Percentiles rank a stretch among this genome's conserved stretches.
These are phyloP conservation scores for Eriosoma lanigerum DNA, from an alignment of 1,140 invertebrate genomes.

Conservation along the genomic window DNA sequence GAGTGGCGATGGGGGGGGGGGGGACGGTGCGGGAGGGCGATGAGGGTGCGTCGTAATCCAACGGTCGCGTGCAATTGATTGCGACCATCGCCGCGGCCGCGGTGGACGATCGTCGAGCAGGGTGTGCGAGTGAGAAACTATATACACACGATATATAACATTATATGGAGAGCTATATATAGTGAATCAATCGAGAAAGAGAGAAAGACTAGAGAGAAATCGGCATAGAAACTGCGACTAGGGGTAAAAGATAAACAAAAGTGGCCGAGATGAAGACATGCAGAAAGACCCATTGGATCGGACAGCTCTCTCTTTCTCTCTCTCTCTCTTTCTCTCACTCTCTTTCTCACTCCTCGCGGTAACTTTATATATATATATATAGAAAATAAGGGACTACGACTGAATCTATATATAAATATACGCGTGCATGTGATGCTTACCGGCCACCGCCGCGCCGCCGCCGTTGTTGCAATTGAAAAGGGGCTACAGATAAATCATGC, in stretches of 20 bases:
- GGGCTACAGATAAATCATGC: constrained; percentile 50
- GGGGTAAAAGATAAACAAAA: constrained; percentile 43
- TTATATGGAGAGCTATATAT: no score
- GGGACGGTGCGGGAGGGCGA: background rate
- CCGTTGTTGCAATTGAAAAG: constrained; percentile 45
- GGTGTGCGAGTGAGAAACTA: no score
- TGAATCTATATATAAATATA: no score
- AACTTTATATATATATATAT: background rate
- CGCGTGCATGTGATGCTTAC: background rate
- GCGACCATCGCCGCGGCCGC: constrained; percentile 14
- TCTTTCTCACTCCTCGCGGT: no score
- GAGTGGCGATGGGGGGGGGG: background rate
- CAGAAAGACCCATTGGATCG: constrained; percentile 34
- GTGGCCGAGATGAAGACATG: constrained; percentile 38
- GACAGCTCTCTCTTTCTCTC: background rate
- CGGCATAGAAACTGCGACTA: constrained; percentile 5
- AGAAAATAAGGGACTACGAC: no score
- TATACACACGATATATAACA: no score
- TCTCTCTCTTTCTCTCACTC: background rate
- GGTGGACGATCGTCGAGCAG: background rate
- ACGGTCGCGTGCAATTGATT: constrained; percentile 46
- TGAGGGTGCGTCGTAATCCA: background rate
- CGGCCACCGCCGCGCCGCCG: background rate
- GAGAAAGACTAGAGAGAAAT: no score
- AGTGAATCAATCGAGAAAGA: no score